Percentiles rank a stretch among this genome's conserved stretches.
Evolutionary conservation across 2,888 invertebrate species (phyloP).

Genomic region (Melanophora roralis): DNA sequence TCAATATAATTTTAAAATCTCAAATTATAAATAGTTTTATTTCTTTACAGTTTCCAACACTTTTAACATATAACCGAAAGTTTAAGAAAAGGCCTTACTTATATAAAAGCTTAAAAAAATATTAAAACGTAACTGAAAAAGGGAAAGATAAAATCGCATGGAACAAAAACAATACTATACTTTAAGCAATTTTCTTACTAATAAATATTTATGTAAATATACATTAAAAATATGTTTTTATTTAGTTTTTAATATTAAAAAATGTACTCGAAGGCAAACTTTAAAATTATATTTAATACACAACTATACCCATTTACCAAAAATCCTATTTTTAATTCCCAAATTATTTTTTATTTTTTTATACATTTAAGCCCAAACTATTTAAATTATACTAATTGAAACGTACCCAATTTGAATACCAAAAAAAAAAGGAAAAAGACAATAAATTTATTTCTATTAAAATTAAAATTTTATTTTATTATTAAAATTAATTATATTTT

Average conservation of each 20-base stretch:
- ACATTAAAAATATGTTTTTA: slow-evolving; percentile 39
- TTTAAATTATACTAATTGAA: slow-evolving; percentile 9
- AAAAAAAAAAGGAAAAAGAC: slow-evolving; percentile 43
- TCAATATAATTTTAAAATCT: not conserved
- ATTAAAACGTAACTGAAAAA: not conserved
- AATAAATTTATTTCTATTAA: slow-evolving; percentile 53
- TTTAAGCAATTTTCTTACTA: slow-evolving; percentile 2
- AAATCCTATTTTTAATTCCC: not conserved
- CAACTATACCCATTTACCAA: not conserved
- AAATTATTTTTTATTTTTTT: slow-evolving; percentile 15
- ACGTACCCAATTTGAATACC: not conserved
- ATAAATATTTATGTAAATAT: slow-evolving; percentile 28
- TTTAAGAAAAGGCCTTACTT: slow-evolving; percentile 22
- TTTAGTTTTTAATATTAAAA: slow-evolving; percentile 48
- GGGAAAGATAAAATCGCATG: not conserved
- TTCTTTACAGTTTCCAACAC: slow-evolving; percentile 18
- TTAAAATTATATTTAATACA: slow-evolving; percentile 9
- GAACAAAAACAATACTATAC: not conserved
- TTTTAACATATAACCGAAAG: slow-evolving; percentile 8
- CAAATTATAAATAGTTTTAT: not conserved
- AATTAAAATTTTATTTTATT: slow-evolving; percentile 15
- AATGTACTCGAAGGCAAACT: too few relatives aligned
- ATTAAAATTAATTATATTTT: not conserved
- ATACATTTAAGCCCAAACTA: not conserved
- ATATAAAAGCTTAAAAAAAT: slow-evolving; percentile 20